Base-by-base conservation (phyloP, 92 coral and sea anemone genomes). In the Chrysogorgia sp. region DNA sequence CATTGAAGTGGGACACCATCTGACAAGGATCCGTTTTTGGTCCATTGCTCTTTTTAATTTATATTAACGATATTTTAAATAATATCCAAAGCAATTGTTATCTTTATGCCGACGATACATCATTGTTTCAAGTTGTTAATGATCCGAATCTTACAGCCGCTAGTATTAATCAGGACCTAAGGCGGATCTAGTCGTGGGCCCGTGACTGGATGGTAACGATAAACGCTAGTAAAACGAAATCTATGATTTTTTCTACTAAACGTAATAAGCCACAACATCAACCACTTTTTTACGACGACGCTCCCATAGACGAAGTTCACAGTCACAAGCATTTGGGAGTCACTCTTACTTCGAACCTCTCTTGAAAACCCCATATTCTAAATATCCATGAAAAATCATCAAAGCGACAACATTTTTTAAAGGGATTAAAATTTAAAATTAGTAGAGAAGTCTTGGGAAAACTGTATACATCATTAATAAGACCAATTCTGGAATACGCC, bases 1-100 rank as follows among this genome's bases (percentile, higher is more conserved):
- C 6, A 23, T 66, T 14, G 30, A 37, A 37, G 32, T 32, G 1
- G 74, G 32, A 13, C 53, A 37, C 14, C 74, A 52, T 66, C 74
- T n/a, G n/a, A n/a, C n/a, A 66, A 14, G 74, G 55, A 0, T 66
- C 76, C 13, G 61, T 47, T 24, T 26, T 70, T 1, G 86, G 87
- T 3, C 84, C 81, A 0, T 55, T 83, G 13, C 56, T 87, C 0
- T 82, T 77, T 41, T 63, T 83, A 15, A 29, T 86, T 19, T 77
- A 77, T 60, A 71, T 77, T 17, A 82, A 87, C 76, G 87, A 82
- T 31, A 61, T 87, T 52, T 25, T 81, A 23, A 26, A 74, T 7
- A 48, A 22, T n/a, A 58, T 86, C 34, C 22, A 29, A 7, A 21
- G 77, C 4, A 45, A 77, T 29, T 76, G 68, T 21, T 66, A 65